These are phyloP conservation scores for Sminthurides aquaticus DNA, from an alignment of 2,888 invertebrate species.

Conservation along the genomic window DNA sequence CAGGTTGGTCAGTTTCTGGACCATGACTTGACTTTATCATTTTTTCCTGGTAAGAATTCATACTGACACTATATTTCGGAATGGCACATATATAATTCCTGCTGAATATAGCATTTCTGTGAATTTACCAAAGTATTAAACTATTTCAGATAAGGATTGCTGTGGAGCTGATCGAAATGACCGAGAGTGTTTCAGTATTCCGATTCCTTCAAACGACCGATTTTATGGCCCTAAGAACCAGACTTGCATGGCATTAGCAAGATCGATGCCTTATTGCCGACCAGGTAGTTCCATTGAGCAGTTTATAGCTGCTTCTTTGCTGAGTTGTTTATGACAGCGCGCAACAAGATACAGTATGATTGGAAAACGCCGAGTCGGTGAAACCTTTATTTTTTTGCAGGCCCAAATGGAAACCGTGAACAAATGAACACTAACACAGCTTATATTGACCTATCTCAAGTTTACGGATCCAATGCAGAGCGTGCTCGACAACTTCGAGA, in stretches of 20 bases:
- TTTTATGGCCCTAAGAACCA: conserved; percentile 26
- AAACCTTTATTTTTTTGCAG: not conserved
- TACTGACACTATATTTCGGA: too few species aligned
- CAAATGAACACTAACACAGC: conserved; percentile 40
- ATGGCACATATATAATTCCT: too few species aligned
- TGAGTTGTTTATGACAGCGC: too few species aligned
- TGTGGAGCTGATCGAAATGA: not conserved
- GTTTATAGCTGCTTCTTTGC: not conserved
- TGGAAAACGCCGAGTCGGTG: too few species aligned
- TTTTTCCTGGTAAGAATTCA: too few species aligned
- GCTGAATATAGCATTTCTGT: not conserved
- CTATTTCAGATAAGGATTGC: not conserved
- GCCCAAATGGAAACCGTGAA: conserved; percentile 30
- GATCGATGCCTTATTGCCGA: conserved; percentile 38
- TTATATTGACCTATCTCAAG: conserved; percentile 37
- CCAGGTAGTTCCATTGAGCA: conserved; percentile 18
- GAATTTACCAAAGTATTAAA: not conserved
- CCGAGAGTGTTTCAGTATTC: conserved; percentile 25
- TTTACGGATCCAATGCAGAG: conserved; percentile 20
- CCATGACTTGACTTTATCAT: not conserved
- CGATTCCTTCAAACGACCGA: conserved; percentile 25
- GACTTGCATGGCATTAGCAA: conserved; percentile 38
- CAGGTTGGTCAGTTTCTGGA: not conserved
- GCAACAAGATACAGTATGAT: not conserved
- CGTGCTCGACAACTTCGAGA: not conserved